Percentiles rank a stretch among this genome's conserved stretches.
These are phyloP conservation scores for Panzeria rudis DNA, from an alignment of 2,888 invertebrate genomes.

Conservation along the genomic window DNA sequence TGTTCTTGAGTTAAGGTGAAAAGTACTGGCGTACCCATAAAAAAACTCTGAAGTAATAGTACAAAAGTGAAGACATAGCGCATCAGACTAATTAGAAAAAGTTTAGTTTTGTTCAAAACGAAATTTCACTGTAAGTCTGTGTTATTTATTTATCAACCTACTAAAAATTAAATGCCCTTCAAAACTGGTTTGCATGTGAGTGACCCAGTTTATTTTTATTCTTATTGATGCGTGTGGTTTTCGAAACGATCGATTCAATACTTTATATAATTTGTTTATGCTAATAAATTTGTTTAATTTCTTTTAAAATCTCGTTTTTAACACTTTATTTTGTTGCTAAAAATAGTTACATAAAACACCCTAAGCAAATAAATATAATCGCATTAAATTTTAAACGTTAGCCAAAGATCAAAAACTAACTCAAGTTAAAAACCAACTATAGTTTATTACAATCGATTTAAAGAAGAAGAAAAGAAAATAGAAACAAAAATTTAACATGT, in stretches of 20 bases:
- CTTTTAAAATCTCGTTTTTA: conserved; percentile 21
- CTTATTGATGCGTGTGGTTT: background rate
- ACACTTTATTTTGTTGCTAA: conserved; percentile 13
- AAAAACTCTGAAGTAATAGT: too few species aligned
- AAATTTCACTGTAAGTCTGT: too few species aligned
- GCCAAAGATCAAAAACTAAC: conserved; percentile 72
- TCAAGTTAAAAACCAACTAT: conserved; percentile 71
- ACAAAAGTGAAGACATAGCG: too few species aligned
- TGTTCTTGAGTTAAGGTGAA: too few species aligned
- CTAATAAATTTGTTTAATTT: conserved; percentile 27
- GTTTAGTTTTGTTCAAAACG: too few species aligned
- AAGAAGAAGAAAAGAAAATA: conserved; percentile 10
- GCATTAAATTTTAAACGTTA: conserved; percentile 60
- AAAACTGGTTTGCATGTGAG: background rate
- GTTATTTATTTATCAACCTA: too few species aligned
- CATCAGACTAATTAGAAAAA: too few species aligned
- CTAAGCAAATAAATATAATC: conserved; percentile 23
- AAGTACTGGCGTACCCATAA: too few species aligned
- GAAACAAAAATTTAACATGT: conserved; percentile 27
- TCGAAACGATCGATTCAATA: background rate
- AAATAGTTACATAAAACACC: background rate
- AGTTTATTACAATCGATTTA: conserved; percentile 58
- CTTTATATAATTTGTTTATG: conserved; percentile 8
- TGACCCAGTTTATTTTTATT: background rate
- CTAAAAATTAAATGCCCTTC: background rate